Conservation (phyloP, 2,888 invertebrate species). For the Tridacna crocea region DNA sequence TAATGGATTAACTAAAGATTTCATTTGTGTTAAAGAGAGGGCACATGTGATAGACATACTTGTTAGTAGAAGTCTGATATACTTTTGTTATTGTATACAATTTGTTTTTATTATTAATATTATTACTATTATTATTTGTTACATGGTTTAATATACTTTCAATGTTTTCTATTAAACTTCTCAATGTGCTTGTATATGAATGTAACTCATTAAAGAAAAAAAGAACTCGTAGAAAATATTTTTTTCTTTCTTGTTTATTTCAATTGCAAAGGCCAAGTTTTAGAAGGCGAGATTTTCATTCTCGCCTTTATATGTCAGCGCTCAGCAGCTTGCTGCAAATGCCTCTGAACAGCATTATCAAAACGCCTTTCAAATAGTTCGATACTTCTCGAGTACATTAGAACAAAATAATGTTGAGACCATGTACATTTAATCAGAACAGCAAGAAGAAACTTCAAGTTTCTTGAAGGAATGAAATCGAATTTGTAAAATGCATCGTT, state of each 20-base stretch:
- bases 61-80: not conserved
- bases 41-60: not conserved
- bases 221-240: not conserved
- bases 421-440: no score
- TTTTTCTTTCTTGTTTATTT: not conserved
- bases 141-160: not conserved
- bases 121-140: not conserved
- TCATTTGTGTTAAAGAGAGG: not conserved
- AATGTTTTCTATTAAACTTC: not conserved
- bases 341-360: no score
- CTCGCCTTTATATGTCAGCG: no score
- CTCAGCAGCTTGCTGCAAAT: no score
- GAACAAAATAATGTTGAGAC: no score
- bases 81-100: not conserved
- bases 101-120: not conserved
- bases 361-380: no score
- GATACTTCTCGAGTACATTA: no score
- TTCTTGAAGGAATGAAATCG: no score
- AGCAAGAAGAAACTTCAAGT: no score
- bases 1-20: not conserved
- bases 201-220: constrained; percentile 21
- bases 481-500: no score
- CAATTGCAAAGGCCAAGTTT: no score
- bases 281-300: no score
- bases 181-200: constrained; percentile 14